Conservation (phyloP, 1,140 invertebrate species). For the Heliconius hewitsoni region DNA sequence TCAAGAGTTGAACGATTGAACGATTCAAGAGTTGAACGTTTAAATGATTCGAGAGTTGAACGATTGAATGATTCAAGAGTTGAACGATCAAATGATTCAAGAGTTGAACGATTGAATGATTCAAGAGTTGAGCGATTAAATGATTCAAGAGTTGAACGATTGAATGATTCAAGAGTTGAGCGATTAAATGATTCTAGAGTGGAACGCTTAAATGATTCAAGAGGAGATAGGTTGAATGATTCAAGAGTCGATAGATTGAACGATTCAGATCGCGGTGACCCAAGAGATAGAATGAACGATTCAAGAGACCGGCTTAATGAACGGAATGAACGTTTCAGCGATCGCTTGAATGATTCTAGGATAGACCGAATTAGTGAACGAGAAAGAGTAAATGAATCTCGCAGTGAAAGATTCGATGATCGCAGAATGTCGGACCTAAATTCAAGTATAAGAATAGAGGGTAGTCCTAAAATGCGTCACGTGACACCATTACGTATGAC, state of each 20-base stretch:
- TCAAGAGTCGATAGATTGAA: slow-evolving; percentile 29
- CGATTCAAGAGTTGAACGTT: slow-evolving; percentile 35
- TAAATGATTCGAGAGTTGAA: slow-evolving; percentile 33
- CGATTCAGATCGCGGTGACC: background rate
- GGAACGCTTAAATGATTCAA: slow-evolving; percentile 23
- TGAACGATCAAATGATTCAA: slow-evolving; percentile 44
- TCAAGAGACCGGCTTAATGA: slow-evolving; percentile 43
- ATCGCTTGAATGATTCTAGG: slow-evolving; percentile 48
- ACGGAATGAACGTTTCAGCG: slow-evolving; percentile 42
- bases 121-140: slow-evolving; percentile 40
- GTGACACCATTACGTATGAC: slow-evolving; percentile 62
- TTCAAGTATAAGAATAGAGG: slow-evolving; percentile 64
- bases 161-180: slow-evolving; percentile 28
- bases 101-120: slow-evolving; percentile 53
- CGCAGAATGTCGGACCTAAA: slow-evolving; percentile 63
- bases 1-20: slow-evolving; percentile 26
- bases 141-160: slow-evolving; percentile 22
- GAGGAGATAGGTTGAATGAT: slow-evolving; percentile 38
- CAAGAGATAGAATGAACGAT: slow-evolving; percentile 45
- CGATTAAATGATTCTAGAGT: background rate
- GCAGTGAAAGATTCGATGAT: slow-evolving; percentile 53
- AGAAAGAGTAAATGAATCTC: slow-evolving; percentile 35
- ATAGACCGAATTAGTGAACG: slow-evolving; percentile 45
- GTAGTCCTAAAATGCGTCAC: slow-evolving; percentile 66
- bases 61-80: slow-evolving; percentile 43